Evolutionary conservation across 2,888 invertebrate species (phyloP).

Genomic region (Caenorhabditis zanzibari): DNA sequence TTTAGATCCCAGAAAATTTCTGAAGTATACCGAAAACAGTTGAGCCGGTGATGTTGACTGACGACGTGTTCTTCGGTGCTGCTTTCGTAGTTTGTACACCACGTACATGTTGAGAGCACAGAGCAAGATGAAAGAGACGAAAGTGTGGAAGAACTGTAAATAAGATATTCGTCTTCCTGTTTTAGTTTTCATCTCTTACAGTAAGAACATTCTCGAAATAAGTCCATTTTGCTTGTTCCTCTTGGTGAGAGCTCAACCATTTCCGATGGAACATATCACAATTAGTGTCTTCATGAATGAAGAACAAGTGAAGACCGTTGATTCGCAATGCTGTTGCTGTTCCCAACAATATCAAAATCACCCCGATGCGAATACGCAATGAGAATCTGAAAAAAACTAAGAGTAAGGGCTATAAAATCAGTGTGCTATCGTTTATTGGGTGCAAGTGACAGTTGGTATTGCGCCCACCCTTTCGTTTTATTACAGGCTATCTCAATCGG

Average conservation of each 20-base stretch:
- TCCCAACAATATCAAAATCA: conserved; percentile 38
- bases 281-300: conserved; percentile 47
- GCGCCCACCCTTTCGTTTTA: conserved; percentile 47
- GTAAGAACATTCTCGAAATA: conserved; percentile 58
- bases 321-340: conserved; percentile 59
- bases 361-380: conserved; percentile 48
- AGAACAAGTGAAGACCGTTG: conserved; percentile 60
- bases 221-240: conserved; percentile 38
- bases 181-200: conserved; percentile 1
- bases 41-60: conserved; percentile 72
- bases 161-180: not conserved
- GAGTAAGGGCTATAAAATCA: conserved; percentile 10
- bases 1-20: conserved; percentile 55
- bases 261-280: conserved; percentile 68
- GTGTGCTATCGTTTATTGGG: conserved; percentile 33
- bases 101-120: conserved; percentile 73
- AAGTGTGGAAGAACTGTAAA: conserved; percentile 77
- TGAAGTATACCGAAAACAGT: conserved; percentile 68
- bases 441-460: conserved; percentile 47
- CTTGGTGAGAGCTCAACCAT: conserved; percentile 45
- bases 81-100: conserved; percentile 71
- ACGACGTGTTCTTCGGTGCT: conserved; percentile 73
- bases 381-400: conserved; percentile 48
- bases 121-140: conserved; percentile 76
- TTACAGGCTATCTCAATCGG: conserved; percentile 43